Evolutionary conservation across 2,888 invertebrate species (phyloP).

Genomic region (Cryptus viduatorius): DNA sequence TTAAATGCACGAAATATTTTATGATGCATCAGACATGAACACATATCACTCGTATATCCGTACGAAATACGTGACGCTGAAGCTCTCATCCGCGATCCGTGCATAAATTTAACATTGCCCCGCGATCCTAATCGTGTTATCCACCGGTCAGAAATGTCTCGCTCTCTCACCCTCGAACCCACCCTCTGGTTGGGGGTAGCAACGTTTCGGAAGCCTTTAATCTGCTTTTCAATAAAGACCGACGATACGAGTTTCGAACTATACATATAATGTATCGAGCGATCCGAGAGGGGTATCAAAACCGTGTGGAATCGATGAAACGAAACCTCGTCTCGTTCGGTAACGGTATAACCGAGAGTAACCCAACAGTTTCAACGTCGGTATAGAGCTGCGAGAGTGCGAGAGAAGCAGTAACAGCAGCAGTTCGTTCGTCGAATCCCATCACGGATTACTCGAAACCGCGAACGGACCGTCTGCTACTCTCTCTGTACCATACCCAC

Average conservation of each 20-base stretch:
- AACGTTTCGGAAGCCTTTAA: conserved; percentile 63
- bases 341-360: conserved; percentile 5
- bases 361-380: neutral
- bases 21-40: neutral
- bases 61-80: neutral
- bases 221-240: conserved; percentile 71
- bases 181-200: conserved; percentile 10
- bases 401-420: conserved; percentile 20
- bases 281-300: conserved; percentile 55
- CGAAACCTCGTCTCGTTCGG: conserved; percentile 43
- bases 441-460: conserved; percentile 63
- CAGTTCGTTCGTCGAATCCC: conserved; percentile 46
- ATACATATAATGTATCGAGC: conserved; percentile 34
- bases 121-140: conserved; percentile 48
- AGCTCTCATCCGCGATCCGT: conserved; percentile 1
- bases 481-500: conserved; percentile 30
- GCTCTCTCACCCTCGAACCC: conserved; percentile 4
- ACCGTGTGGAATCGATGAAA: conserved; percentile 56
- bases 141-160: conserved; percentile 58
- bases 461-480: conserved; percentile 37
- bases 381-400: neutral
- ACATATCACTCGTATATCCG: neutral
- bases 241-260: conserved; percentile 44
- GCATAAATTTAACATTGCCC: conserved; percentile 42
- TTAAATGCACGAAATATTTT: conserved; percentile 1